These are phyloP conservation scores for Coptodon bakossiorum DNA, from an alignment of 2,113 vertebrate genomes.

Conservation along the genomic window DNA sequence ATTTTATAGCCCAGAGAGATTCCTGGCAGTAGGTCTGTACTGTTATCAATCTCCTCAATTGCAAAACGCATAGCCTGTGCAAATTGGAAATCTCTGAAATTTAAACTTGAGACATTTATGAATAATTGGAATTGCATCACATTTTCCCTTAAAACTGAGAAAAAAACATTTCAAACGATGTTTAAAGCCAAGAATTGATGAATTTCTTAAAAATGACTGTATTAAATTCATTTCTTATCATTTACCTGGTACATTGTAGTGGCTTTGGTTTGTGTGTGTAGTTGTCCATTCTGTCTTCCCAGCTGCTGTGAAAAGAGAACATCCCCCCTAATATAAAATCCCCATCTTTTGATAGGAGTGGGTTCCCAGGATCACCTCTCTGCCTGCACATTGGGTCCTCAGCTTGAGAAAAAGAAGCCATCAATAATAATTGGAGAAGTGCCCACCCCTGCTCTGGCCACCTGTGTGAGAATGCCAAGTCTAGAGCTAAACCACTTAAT, in stretches of 20 bases:
- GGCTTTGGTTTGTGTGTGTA: slow-evolving; percentile 46
- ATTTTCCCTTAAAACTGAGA: background rate
- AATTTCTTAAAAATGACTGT: background rate
- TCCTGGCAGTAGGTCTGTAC: background rate
- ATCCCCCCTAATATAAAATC: slow-evolving; percentile 63
- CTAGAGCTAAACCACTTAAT: background rate
- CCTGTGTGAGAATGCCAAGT: slow-evolving; percentile 19
- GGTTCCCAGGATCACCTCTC: slow-evolving; percentile 42
- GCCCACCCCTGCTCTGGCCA: slow-evolving; percentile 50
- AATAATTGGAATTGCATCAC: background rate
- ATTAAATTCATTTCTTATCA: background rate
- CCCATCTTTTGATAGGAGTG: slow-evolving; percentile 52
- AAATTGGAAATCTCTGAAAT: slow-evolving; percentile 69
- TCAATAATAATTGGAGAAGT: slow-evolving; percentile 43
- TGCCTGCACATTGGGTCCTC: slow-evolving; percentile 33
- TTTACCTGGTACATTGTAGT: slow-evolving; percentile 64
- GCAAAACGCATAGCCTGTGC: slow-evolving; percentile 51
- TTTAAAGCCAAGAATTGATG: background rate
- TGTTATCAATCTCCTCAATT: background rate
- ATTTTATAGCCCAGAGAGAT: slow-evolving; percentile 59
- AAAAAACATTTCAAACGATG: background rate
- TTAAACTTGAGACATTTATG: slow-evolving; percentile 38
- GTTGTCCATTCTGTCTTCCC: slow-evolving; percentile 16
- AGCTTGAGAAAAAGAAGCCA: slow-evolving; percentile 27
- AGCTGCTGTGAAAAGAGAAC: slow-evolving; percentile 65